Evolutionary conservation across 1,140 invertebrate genomes (phyloP).

Genomic region (Cherax destructor): DNA sequence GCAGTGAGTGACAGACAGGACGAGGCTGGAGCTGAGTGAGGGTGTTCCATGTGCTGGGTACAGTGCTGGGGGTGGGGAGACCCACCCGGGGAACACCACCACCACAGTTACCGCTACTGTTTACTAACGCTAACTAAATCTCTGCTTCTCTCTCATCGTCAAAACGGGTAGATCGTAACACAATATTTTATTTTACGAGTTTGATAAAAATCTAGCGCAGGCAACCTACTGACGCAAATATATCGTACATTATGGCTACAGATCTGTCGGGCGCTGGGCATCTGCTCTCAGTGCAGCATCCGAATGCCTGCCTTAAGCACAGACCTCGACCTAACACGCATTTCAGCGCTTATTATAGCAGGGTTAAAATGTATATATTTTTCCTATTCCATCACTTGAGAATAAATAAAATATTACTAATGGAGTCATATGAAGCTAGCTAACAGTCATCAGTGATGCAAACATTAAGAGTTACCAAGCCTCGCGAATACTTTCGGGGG

Average conservation of each 20-base stretch:
- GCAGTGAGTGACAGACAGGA: conserved; percentile 48
- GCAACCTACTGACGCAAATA: conserved; percentile 27
- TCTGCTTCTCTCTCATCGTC: background rate
- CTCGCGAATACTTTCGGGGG: background rate
- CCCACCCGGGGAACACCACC: background rate
- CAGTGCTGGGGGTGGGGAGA: conserved; percentile 25
- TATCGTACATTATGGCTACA: conserved; percentile 45
- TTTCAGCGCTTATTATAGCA: too few species aligned
- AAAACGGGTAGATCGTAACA: too few species aligned
- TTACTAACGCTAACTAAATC: background rate
- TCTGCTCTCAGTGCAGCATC: conserved; percentile 43
- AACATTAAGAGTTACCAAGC: too few species aligned
- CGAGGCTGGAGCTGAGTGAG: conserved; percentile 37
- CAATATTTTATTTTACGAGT: too few species aligned
- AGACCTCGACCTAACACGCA: background rate
- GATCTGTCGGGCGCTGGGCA: conserved; percentile 47
- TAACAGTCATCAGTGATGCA: too few species aligned
- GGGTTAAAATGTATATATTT: too few species aligned
- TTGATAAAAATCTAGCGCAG: background rate
- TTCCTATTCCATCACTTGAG: too few species aligned
- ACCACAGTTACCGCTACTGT: conserved; percentile 36
- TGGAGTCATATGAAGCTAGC: too few species aligned
- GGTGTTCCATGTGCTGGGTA: conserved; percentile 65
- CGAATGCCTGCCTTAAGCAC: background rate
- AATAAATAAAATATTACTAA: too few species aligned